Conservation (phyloP, 1,140 invertebrate species). For the Aphaenogaster floridana region DNA sequence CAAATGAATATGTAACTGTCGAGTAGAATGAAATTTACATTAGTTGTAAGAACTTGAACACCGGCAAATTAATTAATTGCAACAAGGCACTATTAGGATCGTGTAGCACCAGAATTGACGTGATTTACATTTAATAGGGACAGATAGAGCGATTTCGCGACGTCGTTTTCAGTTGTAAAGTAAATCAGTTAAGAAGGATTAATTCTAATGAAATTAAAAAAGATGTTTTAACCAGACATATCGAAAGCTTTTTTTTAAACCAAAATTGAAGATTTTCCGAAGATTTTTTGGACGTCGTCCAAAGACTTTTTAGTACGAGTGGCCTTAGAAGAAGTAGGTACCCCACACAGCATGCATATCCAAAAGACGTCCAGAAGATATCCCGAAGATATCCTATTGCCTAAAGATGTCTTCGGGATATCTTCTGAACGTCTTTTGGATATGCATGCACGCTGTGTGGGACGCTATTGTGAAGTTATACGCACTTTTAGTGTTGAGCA, state of each 20-base stretch:
- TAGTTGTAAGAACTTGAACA: neutral
- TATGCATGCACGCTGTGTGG: too few relatives aligned
- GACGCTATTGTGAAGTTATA: neutral
- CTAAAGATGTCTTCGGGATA: too few relatives aligned
- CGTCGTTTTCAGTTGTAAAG: neutral
- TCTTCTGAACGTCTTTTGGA: too few relatives aligned
- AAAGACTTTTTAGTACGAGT: neutral
- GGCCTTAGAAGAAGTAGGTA: neutral
- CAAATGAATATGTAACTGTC: neutral
- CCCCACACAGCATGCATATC: too few relatives aligned
- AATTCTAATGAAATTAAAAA: neutral
- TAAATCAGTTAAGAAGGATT: neutral
- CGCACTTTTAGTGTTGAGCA: neutral
- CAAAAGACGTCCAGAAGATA: too few relatives aligned
- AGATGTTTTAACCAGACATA: neutral
- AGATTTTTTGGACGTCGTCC: neutral
- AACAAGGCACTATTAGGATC: slow-evolving; percentile 17
- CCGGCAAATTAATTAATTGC: slow-evolving; percentile 31
- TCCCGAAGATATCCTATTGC: too few relatives aligned
- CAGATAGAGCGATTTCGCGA: neutral
- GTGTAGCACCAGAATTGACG: slow-evolving; percentile 11
- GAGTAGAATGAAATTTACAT: slow-evolving; percentile 11
- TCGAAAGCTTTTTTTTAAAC: neutral
- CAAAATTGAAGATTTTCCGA: neutral
- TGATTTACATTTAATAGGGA: neutral